Evolutionary conservation across 2,113 vertebrate genomes (phyloP).

Genomic region (Anguilla japonica): DNA sequence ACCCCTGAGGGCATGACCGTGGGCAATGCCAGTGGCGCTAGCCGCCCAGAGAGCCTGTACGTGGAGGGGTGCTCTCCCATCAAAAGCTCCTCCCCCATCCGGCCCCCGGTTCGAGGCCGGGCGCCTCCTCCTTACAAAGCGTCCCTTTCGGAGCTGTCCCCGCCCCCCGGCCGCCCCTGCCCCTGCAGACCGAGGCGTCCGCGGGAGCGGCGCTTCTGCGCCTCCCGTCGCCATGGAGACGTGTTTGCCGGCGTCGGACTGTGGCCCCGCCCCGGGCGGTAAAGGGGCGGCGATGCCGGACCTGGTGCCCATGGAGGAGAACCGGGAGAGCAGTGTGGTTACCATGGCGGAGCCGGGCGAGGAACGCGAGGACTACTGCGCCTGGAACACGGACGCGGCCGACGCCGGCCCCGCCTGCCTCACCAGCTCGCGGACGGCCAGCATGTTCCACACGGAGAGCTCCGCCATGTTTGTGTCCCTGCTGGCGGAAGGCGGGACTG

Average conservation of each 20-base stretch:
- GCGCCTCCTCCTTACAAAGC: constrained; percentile 67
- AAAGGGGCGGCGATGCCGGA: not conserved
- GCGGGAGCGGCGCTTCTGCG: constrained; percentile 30
- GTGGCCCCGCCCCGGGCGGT: not conserved
- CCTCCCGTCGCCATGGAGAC: constrained; percentile 30
- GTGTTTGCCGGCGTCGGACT: constrained; percentile 50
- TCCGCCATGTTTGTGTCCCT: constrained; percentile 87
- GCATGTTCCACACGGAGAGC: constrained; percentile 77
- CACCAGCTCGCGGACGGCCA: constrained; percentile 79
- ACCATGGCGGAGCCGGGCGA: constrained; percentile 75
- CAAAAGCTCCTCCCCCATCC: constrained; percentile 78
- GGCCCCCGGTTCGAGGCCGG: constrained; percentile 63
- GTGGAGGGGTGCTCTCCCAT: constrained; percentile 94
- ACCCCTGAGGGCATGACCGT: constrained; percentile 74
- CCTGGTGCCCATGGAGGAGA: constrained; percentile 51
- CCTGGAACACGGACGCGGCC: constrained; percentile 66
- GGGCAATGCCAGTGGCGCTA: constrained; percentile 53
- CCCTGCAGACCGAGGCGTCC: constrained; percentile 68
- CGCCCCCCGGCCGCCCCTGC: constrained; percentile 71
- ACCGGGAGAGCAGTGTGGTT: constrained; percentile 65
- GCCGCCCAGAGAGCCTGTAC: constrained; percentile 76
- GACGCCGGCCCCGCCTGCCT: constrained; percentile 58
- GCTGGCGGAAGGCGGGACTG: constrained; percentile 84
- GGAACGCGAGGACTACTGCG: constrained; percentile 59
- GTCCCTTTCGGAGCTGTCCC: constrained; percentile 71